Conservation (phyloP, 2,113 vertebrate genomes). For the Oxygymnocypris stewartii region DNA sequence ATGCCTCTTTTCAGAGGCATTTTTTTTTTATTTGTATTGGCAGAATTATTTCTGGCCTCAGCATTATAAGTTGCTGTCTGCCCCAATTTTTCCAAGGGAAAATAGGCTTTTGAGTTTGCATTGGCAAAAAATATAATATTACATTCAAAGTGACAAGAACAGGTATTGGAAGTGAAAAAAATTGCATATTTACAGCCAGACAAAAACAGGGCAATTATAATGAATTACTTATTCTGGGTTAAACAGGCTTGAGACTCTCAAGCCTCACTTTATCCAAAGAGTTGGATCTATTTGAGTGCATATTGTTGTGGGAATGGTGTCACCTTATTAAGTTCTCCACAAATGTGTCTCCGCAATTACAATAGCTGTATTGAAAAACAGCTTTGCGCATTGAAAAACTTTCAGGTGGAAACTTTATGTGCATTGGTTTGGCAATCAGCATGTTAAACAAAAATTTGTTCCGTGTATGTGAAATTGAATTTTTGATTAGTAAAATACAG, state of each 20-base stretch:
- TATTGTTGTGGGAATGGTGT: background rate
- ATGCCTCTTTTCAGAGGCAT: background rate
- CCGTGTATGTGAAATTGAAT: background rate
- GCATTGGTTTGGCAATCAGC: background rate
- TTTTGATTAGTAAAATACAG: background rate
- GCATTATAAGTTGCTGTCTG: slow-evolving; percentile 2
- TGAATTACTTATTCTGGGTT: background rate
- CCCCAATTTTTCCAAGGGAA: background rate
- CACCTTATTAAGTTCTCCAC: background rate
- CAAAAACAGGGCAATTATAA: slow-evolving; percentile 8
- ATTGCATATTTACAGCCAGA: background rate
- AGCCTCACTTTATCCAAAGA: background rate
- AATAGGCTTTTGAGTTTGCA: background rate
- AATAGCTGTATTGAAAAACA: background rate
- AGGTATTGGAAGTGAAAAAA: background rate
- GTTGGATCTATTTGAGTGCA: background rate
- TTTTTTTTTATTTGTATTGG: slow-evolving; percentile 1
- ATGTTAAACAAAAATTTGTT: background rate
- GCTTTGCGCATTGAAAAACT: background rate
- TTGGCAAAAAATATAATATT: slow-evolving; percentile 9
- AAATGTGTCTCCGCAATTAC: background rate
- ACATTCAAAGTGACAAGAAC: background rate
- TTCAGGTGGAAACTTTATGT: background rate
- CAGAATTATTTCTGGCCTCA: background rate
- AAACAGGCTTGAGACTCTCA: background rate